phyloP scores from a whole-genome alignment of 2,888 invertebrate genomes.

The Drosophila paucipuncta region DNA sequence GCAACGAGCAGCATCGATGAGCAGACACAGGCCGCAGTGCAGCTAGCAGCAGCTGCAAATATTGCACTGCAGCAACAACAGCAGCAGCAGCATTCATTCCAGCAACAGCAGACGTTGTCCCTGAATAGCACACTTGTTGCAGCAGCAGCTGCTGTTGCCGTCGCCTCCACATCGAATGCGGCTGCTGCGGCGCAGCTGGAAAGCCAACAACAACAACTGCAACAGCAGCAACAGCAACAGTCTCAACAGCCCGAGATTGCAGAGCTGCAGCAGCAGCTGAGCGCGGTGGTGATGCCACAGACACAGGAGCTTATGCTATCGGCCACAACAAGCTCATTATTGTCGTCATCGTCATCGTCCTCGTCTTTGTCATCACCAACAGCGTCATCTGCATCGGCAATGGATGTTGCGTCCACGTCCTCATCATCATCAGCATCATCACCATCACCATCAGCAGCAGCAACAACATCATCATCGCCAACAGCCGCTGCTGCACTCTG shows the following conservation, averaged over 20 bases:
- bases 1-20: constrained; percentile 71
- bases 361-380: constrained; percentile 64
- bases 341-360: constrained; percentile 66
- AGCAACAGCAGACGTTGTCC: constrained; percentile 83
- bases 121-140: constrained; percentile 79
- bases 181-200: constrained; percentile 70
- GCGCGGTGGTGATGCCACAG: constrained; percentile 76
- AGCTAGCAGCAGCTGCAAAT: constrained; percentile 79
- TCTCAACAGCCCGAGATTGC: constrained; percentile 72
- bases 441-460: constrained; percentile 55
- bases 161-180: constrained; percentile 77
- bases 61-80: constrained; percentile 85
- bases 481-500: constrained; percentile 53
- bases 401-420: constrained; percentile 67
- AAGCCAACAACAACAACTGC: constrained; percentile 58
- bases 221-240: constrained; percentile 24
- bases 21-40: constrained; percentile 78
- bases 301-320: constrained; percentile 83
- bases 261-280: constrained; percentile 78
- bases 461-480: constrained; percentile 29
- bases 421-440: constrained; percentile 59
- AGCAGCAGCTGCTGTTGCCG: constrained; percentile 75
- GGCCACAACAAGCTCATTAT: constrained; percentile 55
- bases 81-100: constrained; percentile 83
- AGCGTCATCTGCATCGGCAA: constrained; percentile 63